These are phyloP conservation scores for Emys orbicularis DNA, from an alignment of 2,797 vertebrate genomes.

Conservation along the genomic window DNA sequence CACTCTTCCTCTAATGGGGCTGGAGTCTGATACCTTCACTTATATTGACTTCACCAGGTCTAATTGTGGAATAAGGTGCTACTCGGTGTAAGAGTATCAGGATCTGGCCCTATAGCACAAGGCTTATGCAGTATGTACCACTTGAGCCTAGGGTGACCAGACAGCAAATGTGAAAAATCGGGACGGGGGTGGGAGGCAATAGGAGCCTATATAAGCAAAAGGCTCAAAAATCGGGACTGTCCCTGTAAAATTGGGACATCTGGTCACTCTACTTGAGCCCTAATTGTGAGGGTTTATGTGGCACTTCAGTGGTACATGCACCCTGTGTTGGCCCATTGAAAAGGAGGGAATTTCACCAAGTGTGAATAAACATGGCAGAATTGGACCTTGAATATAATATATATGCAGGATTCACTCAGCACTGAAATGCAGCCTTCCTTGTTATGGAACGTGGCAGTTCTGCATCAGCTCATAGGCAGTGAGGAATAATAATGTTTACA, in stretches of 20 bases:
- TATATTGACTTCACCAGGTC: slow-evolving; percentile 14
- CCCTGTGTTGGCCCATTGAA: rapidly evolving
- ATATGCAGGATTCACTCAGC: background rate
- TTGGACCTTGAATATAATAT: background rate
- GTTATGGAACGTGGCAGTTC: background rate
- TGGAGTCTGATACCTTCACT: background rate
- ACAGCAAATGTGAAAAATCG: no score
- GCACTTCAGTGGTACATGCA: background rate
- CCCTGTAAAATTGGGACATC: no score
- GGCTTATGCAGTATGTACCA: background rate
- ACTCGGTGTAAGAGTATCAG: background rate
- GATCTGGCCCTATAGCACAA: background rate
- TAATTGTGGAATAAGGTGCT: slow-evolving; percentile 49
- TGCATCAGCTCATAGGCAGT: background rate
- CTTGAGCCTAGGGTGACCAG: background rate
- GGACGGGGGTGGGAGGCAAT: no score
- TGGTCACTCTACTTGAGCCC: background rate
- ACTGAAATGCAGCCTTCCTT: background rate
- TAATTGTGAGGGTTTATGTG: background rate
- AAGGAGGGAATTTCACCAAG: background rate
- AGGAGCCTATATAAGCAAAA: no score
- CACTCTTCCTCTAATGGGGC: slow-evolving; percentile 43
- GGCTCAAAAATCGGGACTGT: no score
- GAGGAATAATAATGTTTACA: background rate
- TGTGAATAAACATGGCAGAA: background rate